phyloP scores from a whole-genome alignment of 35 echinoderm and acorn worm species.

The Ptychodera flava region DNA sequence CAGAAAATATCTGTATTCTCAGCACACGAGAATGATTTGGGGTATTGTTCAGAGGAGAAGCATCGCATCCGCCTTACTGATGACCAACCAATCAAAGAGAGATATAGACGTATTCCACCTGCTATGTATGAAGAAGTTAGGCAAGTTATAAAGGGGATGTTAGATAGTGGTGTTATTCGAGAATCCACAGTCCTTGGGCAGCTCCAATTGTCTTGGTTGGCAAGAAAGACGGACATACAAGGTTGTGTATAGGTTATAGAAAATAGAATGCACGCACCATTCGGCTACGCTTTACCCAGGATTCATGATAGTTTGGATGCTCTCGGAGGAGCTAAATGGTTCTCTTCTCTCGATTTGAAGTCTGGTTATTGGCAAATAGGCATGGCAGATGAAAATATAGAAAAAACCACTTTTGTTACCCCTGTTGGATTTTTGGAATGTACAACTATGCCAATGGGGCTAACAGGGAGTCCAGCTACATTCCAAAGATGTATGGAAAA shows the following conservation, averaged over 20 bases:
- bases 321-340: too few relatives aligned
- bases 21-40: conserved; percentile 38
- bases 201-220: conserved; percentile 50
- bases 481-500: too few relatives aligned
- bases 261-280: conserved; percentile 23
- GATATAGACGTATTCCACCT: conserved; percentile 34
- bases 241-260: conserved; percentile 50
- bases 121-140: conserved; percentile 18
- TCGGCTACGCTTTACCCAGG: not conserved
- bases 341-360: too few relatives aligned
- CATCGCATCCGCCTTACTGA: conserved; percentile 41
- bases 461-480: too few relatives aligned
- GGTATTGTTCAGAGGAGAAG: conserved; percentile 37
- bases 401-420: too few relatives aligned
- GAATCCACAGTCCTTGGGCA: conserved; percentile 37
- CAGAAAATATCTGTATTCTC: conserved; percentile 23
- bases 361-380: too few relatives aligned
- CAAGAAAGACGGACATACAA: conserved; percentile 31
- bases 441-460: too few relatives aligned
- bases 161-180: conserved; percentile 26
- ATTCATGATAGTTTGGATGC: too few relatives aligned
- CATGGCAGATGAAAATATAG: too few relatives aligned
- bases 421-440: too few relatives aligned
- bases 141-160: conserved; percentile 27
- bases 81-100: conserved; percentile 39